Conservation (phyloP, 2,888 invertebrate genomes). For the Mythimna pallens region DNA sequence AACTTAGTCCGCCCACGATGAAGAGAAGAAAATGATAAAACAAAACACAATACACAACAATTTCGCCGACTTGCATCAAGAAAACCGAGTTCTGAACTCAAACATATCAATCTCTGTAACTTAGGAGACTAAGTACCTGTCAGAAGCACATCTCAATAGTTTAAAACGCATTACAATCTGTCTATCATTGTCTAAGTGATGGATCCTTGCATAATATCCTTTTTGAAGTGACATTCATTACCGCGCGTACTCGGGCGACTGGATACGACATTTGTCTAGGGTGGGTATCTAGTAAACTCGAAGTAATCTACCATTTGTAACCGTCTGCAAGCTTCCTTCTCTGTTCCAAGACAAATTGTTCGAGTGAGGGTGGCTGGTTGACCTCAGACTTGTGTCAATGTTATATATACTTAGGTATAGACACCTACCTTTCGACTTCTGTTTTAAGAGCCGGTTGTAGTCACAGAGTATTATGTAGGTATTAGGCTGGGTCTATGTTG, state of each 20-base stretch:
- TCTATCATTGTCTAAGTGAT: conserved; percentile 70
- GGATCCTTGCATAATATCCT: conserved; percentile 75
- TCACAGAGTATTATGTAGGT: too few relatives aligned
- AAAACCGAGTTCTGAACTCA: conserved; percentile 26
- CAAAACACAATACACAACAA: conserved; percentile 13
- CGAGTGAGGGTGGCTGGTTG: conserved; percentile 69
- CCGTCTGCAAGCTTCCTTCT: conserved; percentile 77
- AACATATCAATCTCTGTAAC: conserved; percentile 58
- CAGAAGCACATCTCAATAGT: conserved; percentile 65
- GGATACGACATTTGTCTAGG: conserved; percentile 76
- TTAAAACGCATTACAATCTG: conserved; percentile 69
- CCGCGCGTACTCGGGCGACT: conserved; percentile 66
- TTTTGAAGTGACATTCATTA: conserved; percentile 79
- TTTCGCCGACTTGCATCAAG: conserved; percentile 16
- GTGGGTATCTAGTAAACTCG: conserved; percentile 76
- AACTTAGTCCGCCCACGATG: background rate
- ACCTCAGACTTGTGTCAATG: conserved; percentile 67
- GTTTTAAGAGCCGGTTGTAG: conserved; percentile 20
- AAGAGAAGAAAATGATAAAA: conserved; percentile 7
- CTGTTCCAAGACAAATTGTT: conserved; percentile 76
- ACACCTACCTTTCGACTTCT: conserved; percentile 10
- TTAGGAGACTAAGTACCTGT: conserved; percentile 32
- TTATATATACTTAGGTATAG: conserved; percentile 36
- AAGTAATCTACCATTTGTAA: conserved; percentile 84
- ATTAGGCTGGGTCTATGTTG: too few relatives aligned